Conservation (phyloP, 2,113 vertebrate genomes). For the Pelmatolapia mariae region DNA sequence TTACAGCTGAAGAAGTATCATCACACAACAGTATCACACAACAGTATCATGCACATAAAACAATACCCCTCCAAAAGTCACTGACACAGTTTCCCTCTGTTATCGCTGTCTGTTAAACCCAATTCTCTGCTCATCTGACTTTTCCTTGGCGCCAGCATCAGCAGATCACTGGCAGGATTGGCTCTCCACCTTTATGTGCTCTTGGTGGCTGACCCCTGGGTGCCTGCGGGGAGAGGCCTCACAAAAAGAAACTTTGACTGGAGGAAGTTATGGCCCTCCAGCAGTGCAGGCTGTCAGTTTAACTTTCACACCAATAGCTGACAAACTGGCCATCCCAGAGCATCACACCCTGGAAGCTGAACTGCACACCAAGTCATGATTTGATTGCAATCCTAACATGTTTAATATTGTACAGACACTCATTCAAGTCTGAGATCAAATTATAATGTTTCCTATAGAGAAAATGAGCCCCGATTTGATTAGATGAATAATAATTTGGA, state of each 20-base stretch:
- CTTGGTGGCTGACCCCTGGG: conserved; percentile 9
- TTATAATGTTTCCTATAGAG: background rate
- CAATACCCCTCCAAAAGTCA: background rate
- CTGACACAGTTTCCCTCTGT: background rate
- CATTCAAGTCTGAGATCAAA: background rate
- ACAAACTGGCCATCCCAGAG: background rate
- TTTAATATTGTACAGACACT: background rate
- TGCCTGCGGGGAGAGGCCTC: background rate
- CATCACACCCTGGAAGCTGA: background rate
- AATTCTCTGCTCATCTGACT: background rate
- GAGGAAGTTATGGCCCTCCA: background rate
- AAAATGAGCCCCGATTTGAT: background rate
- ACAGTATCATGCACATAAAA: background rate
- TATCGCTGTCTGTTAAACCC: background rate
- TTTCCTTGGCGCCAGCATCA: background rate
- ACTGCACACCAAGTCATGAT: background rate
- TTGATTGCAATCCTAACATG: background rate
- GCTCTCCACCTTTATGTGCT: background rate
- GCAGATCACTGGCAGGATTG: background rate
- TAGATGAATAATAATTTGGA: background rate
- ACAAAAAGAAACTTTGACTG: conserved; percentile 46
- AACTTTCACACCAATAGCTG: background rate
- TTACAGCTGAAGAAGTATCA: background rate
- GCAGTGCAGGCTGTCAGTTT: background rate
- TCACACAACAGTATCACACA: background rate